phyloP scores from a whole-genome alignment of 2,888 invertebrate species.

The Rutpela maculata region DNA sequence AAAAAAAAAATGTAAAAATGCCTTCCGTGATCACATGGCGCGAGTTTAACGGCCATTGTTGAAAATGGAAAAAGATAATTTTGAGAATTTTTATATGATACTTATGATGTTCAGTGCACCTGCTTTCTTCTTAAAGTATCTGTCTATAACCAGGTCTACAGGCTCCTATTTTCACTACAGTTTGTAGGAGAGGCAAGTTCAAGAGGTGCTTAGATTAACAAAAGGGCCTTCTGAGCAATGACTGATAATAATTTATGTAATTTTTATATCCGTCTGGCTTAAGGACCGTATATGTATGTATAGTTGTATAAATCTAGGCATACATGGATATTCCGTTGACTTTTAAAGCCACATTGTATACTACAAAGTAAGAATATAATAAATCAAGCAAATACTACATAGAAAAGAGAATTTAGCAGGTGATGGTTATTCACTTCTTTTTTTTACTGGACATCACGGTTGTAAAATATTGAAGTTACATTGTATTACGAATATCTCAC shows the following conservation, averaged over 20 bases:
- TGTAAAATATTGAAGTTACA: not conserved
- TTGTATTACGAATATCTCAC: conserved; percentile 19
- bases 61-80: too few species aligned
- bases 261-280: not conserved
- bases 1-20: too few species aligned
- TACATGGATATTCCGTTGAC: not conserved
- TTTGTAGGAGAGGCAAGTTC: too few species aligned
- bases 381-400: not conserved
- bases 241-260: not conserved
- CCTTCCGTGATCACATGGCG: too few species aligned
- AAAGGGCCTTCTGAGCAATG: not conserved
- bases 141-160: too few species aligned
- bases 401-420: conserved; percentile 1
- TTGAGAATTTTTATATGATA: too few species aligned
- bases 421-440: not conserved
- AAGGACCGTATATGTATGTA: not conserved
- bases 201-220: not conserved
- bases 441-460: conserved; percentile 6
- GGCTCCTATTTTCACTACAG: too few species aligned
- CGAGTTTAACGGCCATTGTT: too few species aligned
- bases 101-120: too few species aligned
- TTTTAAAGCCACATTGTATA: not conserved
- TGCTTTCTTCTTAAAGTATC: too few species aligned
- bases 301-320: not conserved
- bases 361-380: not conserved